These are phyloP conservation scores for Chaetodon trifascialis DNA, from an alignment of 2,113 vertebrate genomes.

Conservation along the genomic window DNA sequence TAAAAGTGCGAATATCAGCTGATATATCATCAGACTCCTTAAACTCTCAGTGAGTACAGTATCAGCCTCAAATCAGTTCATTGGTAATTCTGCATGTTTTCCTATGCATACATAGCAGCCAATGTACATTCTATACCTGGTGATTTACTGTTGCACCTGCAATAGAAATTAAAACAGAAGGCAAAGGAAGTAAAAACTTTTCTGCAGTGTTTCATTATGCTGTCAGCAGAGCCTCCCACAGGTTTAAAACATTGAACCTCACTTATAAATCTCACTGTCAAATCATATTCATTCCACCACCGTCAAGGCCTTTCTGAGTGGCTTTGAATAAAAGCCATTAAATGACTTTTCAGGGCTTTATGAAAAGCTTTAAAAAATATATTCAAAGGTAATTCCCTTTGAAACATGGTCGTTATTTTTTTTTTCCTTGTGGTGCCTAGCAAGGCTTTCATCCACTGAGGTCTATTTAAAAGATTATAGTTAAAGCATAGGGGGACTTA, in stretches of 20 bases:
- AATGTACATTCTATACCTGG: no score
- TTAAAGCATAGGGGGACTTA: neutral
- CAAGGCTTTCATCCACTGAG: constrained; percentile 6
- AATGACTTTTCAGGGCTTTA: neutral
- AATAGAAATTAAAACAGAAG: neutral
- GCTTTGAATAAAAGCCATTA: neutral
- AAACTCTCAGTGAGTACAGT: neutral
- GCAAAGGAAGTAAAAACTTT: neutral
- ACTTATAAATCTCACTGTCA: constrained; percentile 2
- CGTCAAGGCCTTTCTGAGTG: constrained; percentile 16
- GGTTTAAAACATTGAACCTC: neutral
- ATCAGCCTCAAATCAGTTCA: neutral
- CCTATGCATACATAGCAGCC: neutral
- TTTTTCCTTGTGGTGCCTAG: neutral
- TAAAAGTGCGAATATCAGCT: neutral
- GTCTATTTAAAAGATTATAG: neutral
- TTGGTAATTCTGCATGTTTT: neutral
- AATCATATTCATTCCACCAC: neutral
- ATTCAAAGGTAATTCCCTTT: constrained; percentile 31
- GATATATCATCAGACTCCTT: neutral
- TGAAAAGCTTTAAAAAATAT: constrained; percentile 39
- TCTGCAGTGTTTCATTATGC: neutral
- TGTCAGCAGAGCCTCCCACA: constrained; percentile 5
- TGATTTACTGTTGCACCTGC: neutral
- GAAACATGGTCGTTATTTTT: constrained; percentile 21